Evolutionary conservation across 2,113 vertebrate genomes (phyloP), one percentile per base, ranked within the genome.

Genomic region (Varanus komodoensis): DNA sequence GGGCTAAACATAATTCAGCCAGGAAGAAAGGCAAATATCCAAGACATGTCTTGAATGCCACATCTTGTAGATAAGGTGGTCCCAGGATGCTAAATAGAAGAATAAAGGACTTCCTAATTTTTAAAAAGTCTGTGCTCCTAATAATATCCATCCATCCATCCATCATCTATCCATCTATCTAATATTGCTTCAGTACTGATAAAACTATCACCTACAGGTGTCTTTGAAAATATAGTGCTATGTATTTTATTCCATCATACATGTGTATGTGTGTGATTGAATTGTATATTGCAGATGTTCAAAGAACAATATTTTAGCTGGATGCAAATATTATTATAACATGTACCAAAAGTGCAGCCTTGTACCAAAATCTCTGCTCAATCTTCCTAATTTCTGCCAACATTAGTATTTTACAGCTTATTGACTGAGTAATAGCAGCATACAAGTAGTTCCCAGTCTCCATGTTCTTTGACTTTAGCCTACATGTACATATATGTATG

Each of bases 291-390:
- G 8, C 23, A 50, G n/a, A 29, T 34, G 1, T 9, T 87, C 54
- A 25, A 25, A 44, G 61, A 44, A 79, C 54, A 14, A 79, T 71
- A 57, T 89, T 38, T 48, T 74, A 77, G 57, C 44, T 77, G 1
- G n/a, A 54, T 38, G 12, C 23, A 44, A 91, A 89, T 54, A 3
- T 32, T 78, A 89, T 52, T 15, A 87, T 2, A 17, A 82, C 44
- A 92, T 44, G 44, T 86, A 93, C 88, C 82, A 86, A 85, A 6
- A 87, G 82, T 57, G 17, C 21, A 15, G 95, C 94, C 89, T 93
- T 94, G 50, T 19, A 52, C 88, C n/a, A 87, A 82, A 69, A 0
- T 48, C 71, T 77, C 44, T 82, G 64, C 68, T 73, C 54, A 84
- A 14, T 7, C 82, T 80, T 29, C 90, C 75, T 6, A 77, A 61